Evolutionary conservation across 1,140 invertebrate genomes (phyloP).

Genomic region (Atta cephalotes): DNA sequence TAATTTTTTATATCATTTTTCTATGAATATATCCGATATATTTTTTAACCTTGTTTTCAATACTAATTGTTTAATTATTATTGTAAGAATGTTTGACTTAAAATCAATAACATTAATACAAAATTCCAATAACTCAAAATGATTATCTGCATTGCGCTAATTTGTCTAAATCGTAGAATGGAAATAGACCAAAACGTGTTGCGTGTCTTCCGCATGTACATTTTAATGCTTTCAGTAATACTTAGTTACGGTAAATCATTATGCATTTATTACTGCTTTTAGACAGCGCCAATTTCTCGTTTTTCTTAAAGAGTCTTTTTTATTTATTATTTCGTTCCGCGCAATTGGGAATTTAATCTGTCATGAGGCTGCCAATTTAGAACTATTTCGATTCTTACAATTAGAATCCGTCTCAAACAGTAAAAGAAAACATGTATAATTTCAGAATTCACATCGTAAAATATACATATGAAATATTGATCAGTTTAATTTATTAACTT

Average conservation of each 20-base stretch:
- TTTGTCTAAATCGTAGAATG: not conserved
- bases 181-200: not conserved
- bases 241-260: not conserved
- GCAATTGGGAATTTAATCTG: not conserved
- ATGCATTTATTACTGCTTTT: not conserved
- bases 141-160: not conserved
- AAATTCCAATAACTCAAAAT: not conserved
- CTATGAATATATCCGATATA: no score
- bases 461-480: not conserved
- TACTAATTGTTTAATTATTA: not conserved
- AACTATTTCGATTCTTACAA: not conserved
- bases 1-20: no score
- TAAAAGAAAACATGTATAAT: not conserved
- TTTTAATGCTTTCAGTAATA: constrained; percentile 2
- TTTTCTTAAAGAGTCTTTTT: not conserved
- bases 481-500: not conserved
- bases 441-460: not conserved
- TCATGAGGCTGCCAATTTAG: not conserved
- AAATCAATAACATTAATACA: not conserved
- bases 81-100: not conserved
- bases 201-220: not conserved
- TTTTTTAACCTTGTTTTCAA: not conserved
- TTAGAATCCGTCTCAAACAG: not conserved
- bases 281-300: not conserved
- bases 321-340: not conserved